Percentiles rank a stretch among this genome's conserved stretches.
phyloP scores from a whole-genome alignment of 2,888 invertebrate species.

The Andrena dorsata region DNA sequence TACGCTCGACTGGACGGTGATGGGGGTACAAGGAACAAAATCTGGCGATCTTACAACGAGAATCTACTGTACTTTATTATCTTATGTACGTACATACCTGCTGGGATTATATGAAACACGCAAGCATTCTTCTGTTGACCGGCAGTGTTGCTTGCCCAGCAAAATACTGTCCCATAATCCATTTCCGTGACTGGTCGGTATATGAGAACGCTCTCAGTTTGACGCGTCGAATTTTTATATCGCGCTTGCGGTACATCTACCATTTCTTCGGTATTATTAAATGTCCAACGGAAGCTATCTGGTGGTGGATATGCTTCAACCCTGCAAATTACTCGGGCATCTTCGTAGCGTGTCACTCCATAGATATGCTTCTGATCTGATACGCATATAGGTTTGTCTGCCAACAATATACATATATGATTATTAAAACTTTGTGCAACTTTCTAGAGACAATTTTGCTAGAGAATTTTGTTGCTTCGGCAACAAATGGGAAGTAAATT shows the following conservation, averaged over 20 bases:
- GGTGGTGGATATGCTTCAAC: conserved; percentile 94
- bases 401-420: conserved; percentile 59
- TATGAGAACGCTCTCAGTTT: conserved; percentile 88
- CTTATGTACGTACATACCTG: conserved; percentile 81
- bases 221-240: conserved; percentile 87
- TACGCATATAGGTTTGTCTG: conserved; percentile 94
- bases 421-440: neutral
- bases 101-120: conserved; percentile 90
- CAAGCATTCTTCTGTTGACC: conserved; percentile 91
- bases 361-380: conserved; percentile 91
- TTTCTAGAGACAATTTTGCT: neutral
- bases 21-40: too few relatives aligned
- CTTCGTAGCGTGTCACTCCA: conserved; percentile 93
- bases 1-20: too few relatives aligned
- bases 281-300: conserved; percentile 94
- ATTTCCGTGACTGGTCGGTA: conserved; percentile 91
- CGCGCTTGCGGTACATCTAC: conserved; percentile 91
- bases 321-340: conserved; percentile 92
- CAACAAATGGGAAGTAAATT: too few relatives aligned
- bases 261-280: conserved; percentile 95
- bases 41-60: neutral
- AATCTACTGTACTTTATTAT: neutral
- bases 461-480: neutral
- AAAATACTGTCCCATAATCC: conserved; percentile 92
- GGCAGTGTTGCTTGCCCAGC: conserved; percentile 90